phyloP scores from a whole-genome alignment of 2,888 invertebrate species.

The Masnerella sp. region DNA sequence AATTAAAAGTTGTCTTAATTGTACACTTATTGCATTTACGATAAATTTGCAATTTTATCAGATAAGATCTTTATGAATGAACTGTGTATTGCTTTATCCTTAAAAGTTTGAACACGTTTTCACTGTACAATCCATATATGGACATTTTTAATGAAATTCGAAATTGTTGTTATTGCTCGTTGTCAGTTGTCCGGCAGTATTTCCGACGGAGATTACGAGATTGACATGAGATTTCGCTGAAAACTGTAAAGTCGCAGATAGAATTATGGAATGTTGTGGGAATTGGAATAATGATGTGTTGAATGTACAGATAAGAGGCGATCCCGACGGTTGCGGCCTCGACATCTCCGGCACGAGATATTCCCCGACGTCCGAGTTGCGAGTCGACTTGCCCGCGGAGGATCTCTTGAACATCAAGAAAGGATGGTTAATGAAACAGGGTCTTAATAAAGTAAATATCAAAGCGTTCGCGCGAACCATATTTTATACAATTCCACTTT shows the following conservation, averaged over 20 bases:
- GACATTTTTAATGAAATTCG: no score
- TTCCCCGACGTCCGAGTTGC: conserved; percentile 79
- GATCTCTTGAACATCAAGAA: conserved; percentile 91
- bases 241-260: conserved; percentile 3
- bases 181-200: neutral
- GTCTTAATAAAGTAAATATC: conserved; percentile 79
- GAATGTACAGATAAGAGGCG: conserved; percentile 83
- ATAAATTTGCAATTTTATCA: no score
- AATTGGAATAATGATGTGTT: conserved; percentile 47
- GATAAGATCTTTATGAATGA: no score
- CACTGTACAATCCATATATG: no score
- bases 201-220: neutral
- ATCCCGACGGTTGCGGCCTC: conserved; percentile 86
- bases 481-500: conserved; percentile 4
- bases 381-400: conserved; percentile 86
- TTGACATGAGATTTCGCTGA: neutral
- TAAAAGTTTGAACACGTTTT: no score
- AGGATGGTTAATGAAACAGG: conserved; percentile 93
- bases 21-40: no score
- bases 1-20: no score
- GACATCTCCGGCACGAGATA: conserved; percentile 80
- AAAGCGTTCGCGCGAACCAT: conserved; percentile 1
- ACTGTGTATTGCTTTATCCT: no score
- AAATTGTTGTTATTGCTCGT: no score
- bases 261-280: conserved; percentile 39